Evolutionary conservation across 2,797 vertebrate genomes (phyloP).

Genomic region (Pangasius macronema): DNA sequence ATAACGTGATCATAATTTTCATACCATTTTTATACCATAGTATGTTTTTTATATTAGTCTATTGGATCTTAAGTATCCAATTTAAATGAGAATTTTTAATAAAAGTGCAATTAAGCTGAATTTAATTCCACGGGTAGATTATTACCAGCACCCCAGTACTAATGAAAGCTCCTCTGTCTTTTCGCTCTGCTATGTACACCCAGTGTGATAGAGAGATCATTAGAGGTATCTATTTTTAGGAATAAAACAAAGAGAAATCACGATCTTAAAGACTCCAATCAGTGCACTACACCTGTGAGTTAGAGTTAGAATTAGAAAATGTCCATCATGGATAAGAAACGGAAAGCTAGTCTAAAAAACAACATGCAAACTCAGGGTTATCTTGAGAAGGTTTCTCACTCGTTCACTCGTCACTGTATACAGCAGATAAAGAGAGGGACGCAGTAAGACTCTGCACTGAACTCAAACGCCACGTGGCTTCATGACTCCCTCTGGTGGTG

Average conservation of each 20-base stretch:
- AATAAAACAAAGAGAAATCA: neutral
- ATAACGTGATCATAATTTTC: neutral
- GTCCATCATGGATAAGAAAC: neutral
- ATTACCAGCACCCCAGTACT: neutral
- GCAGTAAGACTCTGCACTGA: neutral
- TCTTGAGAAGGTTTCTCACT: neutral
- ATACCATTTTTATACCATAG: neutral
- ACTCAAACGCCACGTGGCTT: neutral
- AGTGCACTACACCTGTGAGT: neutral
- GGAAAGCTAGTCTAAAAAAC: neutral
- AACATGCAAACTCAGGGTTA: neutral
- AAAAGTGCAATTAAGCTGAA: neutral
- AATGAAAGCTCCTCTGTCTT: neutral
- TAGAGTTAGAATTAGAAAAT: neutral
- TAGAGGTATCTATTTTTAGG: neutral
- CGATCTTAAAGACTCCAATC: neutral
- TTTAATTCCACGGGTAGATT: neutral
- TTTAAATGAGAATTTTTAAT: neutral
- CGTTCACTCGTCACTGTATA: no score
- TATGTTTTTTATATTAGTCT: neutral
- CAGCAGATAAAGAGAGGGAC: neutral
- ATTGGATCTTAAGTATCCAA: neutral
- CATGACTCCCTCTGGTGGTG: conserved; percentile 4
- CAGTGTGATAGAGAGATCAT: neutral
- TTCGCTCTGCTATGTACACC: neutral